Base-by-base conservation (phyloP, 2,113 vertebrate genomes). In the Sinocyclocheilus maitianheensis region DNA sequence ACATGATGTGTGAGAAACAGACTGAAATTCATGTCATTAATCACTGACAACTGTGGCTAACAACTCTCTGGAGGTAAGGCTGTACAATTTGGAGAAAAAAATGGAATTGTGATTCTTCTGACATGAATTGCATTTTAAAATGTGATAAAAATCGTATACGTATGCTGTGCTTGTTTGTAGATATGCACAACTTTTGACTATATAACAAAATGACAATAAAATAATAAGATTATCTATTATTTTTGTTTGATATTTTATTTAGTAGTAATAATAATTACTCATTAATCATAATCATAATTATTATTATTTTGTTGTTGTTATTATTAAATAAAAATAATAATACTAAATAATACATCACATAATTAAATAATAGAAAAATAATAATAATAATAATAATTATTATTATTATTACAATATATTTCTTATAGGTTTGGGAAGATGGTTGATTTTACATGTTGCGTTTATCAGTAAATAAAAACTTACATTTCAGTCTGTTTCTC, bases 111-210 rank as follows among this genome's bases (percentile, higher is more conserved):
- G 60, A 63, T 24, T 63, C 4, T 67, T 67, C 24, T 67, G 13
- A 30, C 26, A 67, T 0, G 26, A 65, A 65, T 26, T 4, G 3
- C 60, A 11, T 24, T 63, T 65, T 26, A 30, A 65, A 65, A 65
- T 14, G 12, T 14, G 5, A 26, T 6, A 26, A 30, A 24, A 24
- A 24, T 1, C 8, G 10, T 40, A 6, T 40, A 40, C 13, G 26
- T 26, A 63, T 63, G n/a, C n/a, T 26, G 26, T 67, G 65, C 65
- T 67, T 34, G 65, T 67, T 67, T 67, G 65, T 67, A 37, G 67
- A 30, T 34, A 34, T 34, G 30, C 34, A 65, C 11, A 65, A 26
- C 10, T n/a, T n/a, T 22, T 24, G 60, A 63, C n/a, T 3, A n/a
- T 60, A n/a, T 13, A 34, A 30, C 26, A 67, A 67, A 67, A 67